These are phyloP conservation scores for Nipponia nippon DNA, from an alignment of 2,113 vertebrate genomes.

Conservation along the genomic window DNA sequence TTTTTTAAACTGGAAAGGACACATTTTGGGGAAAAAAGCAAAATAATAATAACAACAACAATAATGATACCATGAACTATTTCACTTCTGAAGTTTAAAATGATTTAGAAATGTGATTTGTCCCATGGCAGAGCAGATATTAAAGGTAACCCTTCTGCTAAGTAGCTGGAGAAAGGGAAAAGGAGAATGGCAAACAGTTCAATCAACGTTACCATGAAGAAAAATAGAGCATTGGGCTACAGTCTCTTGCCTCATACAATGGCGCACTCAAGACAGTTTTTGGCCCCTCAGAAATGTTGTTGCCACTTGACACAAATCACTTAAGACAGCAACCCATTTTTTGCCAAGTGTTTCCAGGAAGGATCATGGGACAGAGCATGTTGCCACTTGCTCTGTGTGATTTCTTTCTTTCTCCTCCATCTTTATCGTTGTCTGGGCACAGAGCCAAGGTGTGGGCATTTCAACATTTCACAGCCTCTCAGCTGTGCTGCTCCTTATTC, in stretches of 20 bases:
- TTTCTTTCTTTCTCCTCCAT: background rate
- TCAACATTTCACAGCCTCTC: fast-evolving
- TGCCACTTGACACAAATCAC: background rate
- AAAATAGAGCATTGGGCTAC: background rate
- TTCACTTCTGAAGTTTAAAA: background rate
- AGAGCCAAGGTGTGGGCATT: background rate
- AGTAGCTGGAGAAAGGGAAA: background rate
- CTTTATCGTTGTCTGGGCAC: background rate
- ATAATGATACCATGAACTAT: background rate
- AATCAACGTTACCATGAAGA: background rate
- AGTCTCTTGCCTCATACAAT: background rate
- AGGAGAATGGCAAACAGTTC: background rate
- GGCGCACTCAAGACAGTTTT: background rate
- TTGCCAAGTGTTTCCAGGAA: background rate
- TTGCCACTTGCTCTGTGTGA: background rate
- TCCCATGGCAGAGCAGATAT: background rate
- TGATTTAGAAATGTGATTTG: background rate
- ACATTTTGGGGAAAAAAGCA: background rate
- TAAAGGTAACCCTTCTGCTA: background rate
- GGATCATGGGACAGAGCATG: background rate
- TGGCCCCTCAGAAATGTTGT: background rate
- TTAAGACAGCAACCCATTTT: background rate
- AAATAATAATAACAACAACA: background rate
- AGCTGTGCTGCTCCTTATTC: background rate
- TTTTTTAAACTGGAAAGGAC: background rate